Conservation (phyloP, 2,113 vertebrate genomes). For the Varanus komodoensis region DNA sequence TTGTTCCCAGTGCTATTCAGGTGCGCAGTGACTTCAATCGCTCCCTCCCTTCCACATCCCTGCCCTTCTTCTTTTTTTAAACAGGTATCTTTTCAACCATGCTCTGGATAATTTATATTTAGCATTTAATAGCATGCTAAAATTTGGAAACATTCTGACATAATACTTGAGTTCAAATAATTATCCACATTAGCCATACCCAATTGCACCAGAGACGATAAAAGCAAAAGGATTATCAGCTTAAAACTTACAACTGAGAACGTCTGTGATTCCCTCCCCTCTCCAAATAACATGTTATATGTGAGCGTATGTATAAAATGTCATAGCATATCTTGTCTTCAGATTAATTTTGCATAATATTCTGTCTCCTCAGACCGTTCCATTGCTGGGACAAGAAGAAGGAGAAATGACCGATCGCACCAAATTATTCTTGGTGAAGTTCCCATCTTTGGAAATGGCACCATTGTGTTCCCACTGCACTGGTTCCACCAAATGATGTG, state of each 20-base stretch:
- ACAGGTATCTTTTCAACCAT: neutral
- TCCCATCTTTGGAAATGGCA: too few species aligned
- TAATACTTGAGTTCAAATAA: constrained; percentile 6
- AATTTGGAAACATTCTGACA: constrained; percentile 11
- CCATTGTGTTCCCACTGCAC: too few species aligned
- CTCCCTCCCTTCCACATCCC: neutral
- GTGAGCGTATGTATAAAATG: too few species aligned
- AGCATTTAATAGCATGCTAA: neutral
- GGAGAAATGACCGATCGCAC: neutral
- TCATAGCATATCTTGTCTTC: neutral
- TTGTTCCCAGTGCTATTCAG: neutral
- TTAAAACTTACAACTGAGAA: neutral
- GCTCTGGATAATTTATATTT: constrained; percentile 16
- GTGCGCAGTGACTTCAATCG: neutral
- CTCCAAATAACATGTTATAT: neutral
- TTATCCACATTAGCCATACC: neutral
- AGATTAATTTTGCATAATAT: neutral
- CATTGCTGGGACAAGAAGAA: neutral
- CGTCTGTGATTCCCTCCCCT: neutral
- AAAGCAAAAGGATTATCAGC: neutral
- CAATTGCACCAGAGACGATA: neutral
- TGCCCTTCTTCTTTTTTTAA: too few species aligned
- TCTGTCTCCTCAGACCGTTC: neutral
- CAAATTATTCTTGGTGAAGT: neutral
- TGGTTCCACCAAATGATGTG: too few species aligned